Percentiles rank a stretch among this genome's conserved stretches.
phyloP scores from a whole-genome alignment of 2,888 invertebrate species.

The Diachrysia chrysitis region DNA sequence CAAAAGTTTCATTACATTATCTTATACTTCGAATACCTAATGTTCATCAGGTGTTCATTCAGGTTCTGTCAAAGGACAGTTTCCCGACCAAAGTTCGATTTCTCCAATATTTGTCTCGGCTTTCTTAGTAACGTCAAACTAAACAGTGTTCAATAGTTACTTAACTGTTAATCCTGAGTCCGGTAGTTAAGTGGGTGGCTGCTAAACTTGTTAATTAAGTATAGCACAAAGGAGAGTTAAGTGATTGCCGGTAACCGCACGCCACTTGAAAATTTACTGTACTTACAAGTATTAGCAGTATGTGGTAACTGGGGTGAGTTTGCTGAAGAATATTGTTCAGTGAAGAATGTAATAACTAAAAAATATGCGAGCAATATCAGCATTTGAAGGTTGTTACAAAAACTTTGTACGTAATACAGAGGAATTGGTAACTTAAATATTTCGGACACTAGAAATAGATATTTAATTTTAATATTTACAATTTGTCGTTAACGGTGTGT shows the following conservation, averaged over 20 bases:
- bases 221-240: slow-evolving; percentile 58
- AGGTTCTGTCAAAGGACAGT: neutral
- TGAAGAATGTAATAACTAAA: neutral
- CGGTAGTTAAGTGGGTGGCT: slow-evolving; percentile 45
- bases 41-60: too few relatives aligned
- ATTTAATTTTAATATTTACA: too few relatives aligned
- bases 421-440: too few relatives aligned
- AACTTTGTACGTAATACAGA: too few relatives aligned
- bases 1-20: too few relatives aligned
- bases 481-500: too few relatives aligned
- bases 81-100: neutral
- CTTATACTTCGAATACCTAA: too few relatives aligned
- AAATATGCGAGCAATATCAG: neutral
- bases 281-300: slow-evolving; percentile 35
- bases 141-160: slow-evolving; percentile 47
- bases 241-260: slow-evolving; percentile 53
- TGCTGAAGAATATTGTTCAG: neutral
- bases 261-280: slow-evolving; percentile 58
- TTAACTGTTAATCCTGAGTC: slow-evolving; percentile 43
- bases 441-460: too few relatives aligned
- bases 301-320: slow-evolving; percentile 18
- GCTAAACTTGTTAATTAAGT: slow-evolving; percentile 63
- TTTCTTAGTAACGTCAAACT: slow-evolving; percentile 31
- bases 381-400: neutral
- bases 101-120: slow-evolving; percentile 3